These are phyloP conservation scores for Hirudinaria manillensis DNA, from an alignment of 2,888 invertebrate species.

Conservation along the genomic window DNA sequence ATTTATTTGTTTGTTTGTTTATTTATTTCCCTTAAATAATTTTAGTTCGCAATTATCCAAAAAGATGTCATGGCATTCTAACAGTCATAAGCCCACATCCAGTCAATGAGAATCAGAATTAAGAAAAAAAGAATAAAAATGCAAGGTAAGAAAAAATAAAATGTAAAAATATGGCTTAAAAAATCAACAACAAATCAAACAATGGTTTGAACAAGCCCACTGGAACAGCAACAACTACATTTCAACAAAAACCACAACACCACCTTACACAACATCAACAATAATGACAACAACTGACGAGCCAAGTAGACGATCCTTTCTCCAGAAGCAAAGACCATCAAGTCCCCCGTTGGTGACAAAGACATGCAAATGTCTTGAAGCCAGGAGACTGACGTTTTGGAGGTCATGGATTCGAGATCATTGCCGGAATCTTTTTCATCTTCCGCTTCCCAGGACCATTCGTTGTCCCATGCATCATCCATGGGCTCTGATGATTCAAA, in stretches of 20 bases:
- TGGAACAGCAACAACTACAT: neutral
- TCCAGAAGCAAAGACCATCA: constrained; percentile 65
- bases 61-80: too few relatives aligned
- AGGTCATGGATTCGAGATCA: constrained; percentile 36
- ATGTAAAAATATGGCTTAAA: too few relatives aligned
- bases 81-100: too few relatives aligned
- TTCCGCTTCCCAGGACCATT: constrained; percentile 51
- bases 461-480: constrained; percentile 45
- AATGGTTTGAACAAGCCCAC: too few relatives aligned
- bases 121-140: too few relatives aligned
- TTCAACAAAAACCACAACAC: neutral
- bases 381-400: constrained; percentile 57
- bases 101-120: too few relatives aligned
- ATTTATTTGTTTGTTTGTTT: too few relatives aligned
- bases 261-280: neutral
- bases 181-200: too few relatives aligned
- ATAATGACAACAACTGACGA: constrained; percentile 51
- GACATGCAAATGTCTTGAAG: constrained; percentile 65
- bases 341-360: constrained; percentile 67
- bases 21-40: too few relatives aligned
- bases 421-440: constrained; percentile 40
- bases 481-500: neutral
- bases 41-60: too few relatives aligned
- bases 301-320: constrained; percentile 64
- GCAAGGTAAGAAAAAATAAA: too few relatives aligned